phyloP scores from a whole-genome alignment of 2,113 vertebrate genomes.

The Poecile atricapillus region DNA sequence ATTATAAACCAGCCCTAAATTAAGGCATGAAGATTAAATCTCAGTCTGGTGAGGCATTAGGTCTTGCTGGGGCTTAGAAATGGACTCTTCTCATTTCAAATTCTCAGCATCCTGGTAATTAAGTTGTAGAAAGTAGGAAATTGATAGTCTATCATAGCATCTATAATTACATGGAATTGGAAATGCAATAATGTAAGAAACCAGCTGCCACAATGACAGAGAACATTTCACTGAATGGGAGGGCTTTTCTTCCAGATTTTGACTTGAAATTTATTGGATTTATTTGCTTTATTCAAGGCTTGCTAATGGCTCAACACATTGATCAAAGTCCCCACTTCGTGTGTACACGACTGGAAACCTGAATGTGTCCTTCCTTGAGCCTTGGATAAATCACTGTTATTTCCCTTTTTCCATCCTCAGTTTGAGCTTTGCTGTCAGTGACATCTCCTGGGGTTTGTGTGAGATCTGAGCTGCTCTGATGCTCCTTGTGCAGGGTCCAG shows the following conservation, averaged over 20 bases:
- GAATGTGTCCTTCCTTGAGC: not conserved
- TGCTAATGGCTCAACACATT: not conserved
- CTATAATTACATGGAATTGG: slow-evolving; percentile 16
- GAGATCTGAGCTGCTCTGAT: not conserved
- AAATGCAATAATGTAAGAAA: slow-evolving; percentile 28
- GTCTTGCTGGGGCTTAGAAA: not conserved
- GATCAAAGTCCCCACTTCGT: not conserved
- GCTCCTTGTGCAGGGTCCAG: not conserved
- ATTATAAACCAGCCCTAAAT: not conserved
- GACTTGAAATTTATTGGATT: not conserved
- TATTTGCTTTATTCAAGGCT: slow-evolving; percentile 30
- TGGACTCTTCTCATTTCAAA: not conserved
- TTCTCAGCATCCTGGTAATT: slow-evolving; percentile 26
- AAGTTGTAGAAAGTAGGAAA: slow-evolving; percentile 2
- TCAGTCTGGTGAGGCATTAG: not conserved
- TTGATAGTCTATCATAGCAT: slow-evolving; percentile 4
- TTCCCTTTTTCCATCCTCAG: not conserved
- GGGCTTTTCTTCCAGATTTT: not conserved
- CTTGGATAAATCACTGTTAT: not conserved
- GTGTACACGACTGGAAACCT: not conserved
- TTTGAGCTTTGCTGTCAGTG: not conserved
- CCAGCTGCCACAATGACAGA: slow-evolving; percentile 11
- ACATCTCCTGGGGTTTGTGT: accelerated
- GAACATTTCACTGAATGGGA: not conserved
- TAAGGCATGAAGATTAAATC: not conserved